phyloP scores from a whole-genome alignment of 2,797 vertebrate species.

The Urosaurus nigricauda region DNA sequence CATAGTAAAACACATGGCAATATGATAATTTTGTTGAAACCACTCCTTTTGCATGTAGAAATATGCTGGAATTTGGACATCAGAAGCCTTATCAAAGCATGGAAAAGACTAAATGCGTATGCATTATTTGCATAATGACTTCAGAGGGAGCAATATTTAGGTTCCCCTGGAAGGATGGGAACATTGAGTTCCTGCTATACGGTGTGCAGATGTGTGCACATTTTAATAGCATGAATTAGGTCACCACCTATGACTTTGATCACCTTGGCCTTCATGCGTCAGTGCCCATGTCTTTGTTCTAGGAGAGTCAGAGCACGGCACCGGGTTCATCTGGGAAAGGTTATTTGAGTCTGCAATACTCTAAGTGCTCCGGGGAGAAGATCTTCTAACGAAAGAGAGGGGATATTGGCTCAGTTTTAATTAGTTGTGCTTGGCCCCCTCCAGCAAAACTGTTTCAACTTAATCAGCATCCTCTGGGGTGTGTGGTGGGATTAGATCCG shows the following conservation, averaged over 20 bases:
- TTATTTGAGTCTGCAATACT: not conserved
- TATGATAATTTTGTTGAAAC: not conserved
- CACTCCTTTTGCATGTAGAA: not conserved
- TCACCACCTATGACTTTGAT: not conserved
- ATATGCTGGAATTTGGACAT: not conserved
- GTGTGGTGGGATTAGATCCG: not conserved
- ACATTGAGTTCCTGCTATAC: not conserved
- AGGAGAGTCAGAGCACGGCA: not conserved
- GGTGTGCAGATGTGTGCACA: too few relatives aligned
- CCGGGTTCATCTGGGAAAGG: not conserved
- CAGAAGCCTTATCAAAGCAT: not conserved
- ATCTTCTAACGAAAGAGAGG: not conserved
- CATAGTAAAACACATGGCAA: not conserved
- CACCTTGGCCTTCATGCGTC: not conserved
- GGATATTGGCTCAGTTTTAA: not conserved
- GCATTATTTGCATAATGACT: not conserved
- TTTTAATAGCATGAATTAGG: not conserved
- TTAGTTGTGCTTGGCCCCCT: not conserved
- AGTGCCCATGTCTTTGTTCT: not conserved
- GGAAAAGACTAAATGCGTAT: not conserved
- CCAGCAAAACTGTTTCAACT: not conserved
- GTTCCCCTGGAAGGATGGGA: not conserved
- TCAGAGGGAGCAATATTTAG: not conserved
- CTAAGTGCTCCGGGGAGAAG: not conserved
- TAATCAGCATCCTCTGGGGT: not conserved